Evolutionary conservation across 2,113 vertebrate genomes (phyloP).

Genomic region (Malurus alboscapulatus): DNA sequence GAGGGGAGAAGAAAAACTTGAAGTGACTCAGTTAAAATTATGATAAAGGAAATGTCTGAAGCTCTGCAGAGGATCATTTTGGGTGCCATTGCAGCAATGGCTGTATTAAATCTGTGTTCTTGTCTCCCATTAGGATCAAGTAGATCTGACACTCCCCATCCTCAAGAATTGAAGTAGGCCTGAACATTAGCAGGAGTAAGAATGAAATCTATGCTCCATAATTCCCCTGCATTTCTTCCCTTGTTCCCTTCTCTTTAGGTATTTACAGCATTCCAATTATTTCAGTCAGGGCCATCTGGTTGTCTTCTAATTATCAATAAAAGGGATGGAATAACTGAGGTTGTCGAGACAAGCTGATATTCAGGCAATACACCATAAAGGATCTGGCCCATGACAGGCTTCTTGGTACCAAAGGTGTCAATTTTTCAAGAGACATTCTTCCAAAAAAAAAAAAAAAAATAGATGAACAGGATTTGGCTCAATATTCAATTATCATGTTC

Average conservation of each 20-base stretch:
- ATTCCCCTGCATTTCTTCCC: neutral
- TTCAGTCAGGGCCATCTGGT: neutral
- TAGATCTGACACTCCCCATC: neutral
- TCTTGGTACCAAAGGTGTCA: neutral
- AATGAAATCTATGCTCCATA: rapidly evolving
- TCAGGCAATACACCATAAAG: neutral
- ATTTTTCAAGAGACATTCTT: neutral
- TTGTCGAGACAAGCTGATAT: neutral
- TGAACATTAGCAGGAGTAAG: neutral
- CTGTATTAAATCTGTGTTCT: neutral
- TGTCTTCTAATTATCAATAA: neutral
- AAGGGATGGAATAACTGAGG: neutral
- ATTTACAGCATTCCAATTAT: neutral
- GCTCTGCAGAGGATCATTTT: neutral
- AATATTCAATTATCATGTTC: neutral
- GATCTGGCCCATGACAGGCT: neutral
- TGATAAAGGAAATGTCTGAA: neutral
- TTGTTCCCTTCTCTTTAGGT: neutral
- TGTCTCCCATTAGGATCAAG: neutral
- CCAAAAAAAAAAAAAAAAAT: neutral
- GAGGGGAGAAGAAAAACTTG: neutral
- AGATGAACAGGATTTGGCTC: neutral
- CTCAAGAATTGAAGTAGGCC: neutral
- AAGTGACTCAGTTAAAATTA: neutral
- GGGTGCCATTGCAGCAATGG: neutral